A percentile compares a stretch with the other conserved stretches of the same genome.
Evolutionary conservation across 2,113 vertebrate species (phyloP).

Genomic region (Dasyurus viverrinus): DNA sequence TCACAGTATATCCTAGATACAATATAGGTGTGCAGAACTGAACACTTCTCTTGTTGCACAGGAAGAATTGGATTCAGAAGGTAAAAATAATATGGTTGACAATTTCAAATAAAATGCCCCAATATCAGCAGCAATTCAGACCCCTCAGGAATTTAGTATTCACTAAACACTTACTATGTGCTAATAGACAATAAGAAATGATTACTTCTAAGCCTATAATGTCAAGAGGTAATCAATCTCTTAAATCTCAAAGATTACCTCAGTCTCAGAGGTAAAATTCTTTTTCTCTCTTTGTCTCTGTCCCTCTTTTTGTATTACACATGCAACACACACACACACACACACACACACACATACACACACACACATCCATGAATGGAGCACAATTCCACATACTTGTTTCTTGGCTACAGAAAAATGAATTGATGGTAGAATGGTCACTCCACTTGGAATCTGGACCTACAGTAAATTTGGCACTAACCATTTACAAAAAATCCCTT

Average conservation of each 20-base stretch:
- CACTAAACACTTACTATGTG: neutral
- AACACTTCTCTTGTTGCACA: too few relatives aligned
- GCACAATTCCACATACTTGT: neutral
- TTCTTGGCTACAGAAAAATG: neutral
- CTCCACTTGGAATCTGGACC: neutral
- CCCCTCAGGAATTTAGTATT: neutral
- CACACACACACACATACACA: neutral
- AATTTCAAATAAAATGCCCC: neutral
- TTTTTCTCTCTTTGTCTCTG: neutral
- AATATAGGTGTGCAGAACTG: too few relatives aligned
- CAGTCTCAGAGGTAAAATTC: neutral
- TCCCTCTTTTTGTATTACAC: neutral
- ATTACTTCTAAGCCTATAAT: neutral
- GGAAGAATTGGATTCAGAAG: too few relatives aligned
- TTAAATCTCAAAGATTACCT: neutral
- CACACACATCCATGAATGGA: neutral
- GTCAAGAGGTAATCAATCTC: neutral
- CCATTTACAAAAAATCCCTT: neutral
- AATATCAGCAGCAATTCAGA: neutral
- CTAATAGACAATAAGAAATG: neutral
- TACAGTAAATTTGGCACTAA: neutral
- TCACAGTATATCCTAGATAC: too few relatives aligned
- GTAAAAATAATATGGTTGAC: neutral
- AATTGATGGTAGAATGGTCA: neutral
- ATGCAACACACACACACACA: neutral